A percentile compares a stretch with the other conserved stretches of the same genome.
Conservation (phyloP, 2,888 invertebrate genomes). For the Crioceris asparagi region DNA sequence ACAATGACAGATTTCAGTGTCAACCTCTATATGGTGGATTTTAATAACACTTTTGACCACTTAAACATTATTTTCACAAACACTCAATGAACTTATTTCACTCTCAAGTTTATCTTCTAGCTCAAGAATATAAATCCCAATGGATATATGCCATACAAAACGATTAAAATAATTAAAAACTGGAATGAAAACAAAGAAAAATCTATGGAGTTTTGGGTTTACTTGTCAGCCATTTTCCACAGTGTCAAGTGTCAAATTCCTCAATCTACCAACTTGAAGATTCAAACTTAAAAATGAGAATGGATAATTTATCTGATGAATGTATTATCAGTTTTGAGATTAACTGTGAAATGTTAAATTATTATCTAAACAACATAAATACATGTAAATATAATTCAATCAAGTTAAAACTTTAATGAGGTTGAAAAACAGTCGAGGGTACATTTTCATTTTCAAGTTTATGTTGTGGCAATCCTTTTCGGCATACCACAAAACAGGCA, state of each 20-base stretch:
- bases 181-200: slow-evolving; percentile 41
- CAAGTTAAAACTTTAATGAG: too few relatives aligned
- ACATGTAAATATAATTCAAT: too few relatives aligned
- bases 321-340: too few relatives aligned
- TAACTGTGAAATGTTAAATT: too few relatives aligned
- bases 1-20: slow-evolving; percentile 35
- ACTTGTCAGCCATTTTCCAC: slow-evolving; percentile 37
- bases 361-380: too few relatives aligned
- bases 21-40: slow-evolving; percentile 35
- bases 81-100: slow-evolving; percentile 13
- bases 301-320: too few relatives aligned
- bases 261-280: slow-evolving; percentile 31
- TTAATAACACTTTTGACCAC: slow-evolving; percentile 31
- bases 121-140: slow-evolving; percentile 9
- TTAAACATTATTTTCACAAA: slow-evolving; percentile 14
- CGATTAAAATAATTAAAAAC: slow-evolving; percentile 32
- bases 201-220: slow-evolving; percentile 32
- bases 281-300: background rate
- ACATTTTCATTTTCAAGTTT: too few relatives aligned
- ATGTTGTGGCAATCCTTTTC: too few relatives aligned
- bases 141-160: slow-evolving; percentile 15
- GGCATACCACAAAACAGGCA: too few relatives aligned
- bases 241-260: slow-evolving; percentile 42
- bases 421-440: too few relatives aligned
- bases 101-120: slow-evolving; percentile 6